Percentiles rank a stretch among this genome's conserved stretches.
Evolutionary conservation across 2,113 vertebrate species (phyloP).

Genomic region (Myotis davidii): DNA sequence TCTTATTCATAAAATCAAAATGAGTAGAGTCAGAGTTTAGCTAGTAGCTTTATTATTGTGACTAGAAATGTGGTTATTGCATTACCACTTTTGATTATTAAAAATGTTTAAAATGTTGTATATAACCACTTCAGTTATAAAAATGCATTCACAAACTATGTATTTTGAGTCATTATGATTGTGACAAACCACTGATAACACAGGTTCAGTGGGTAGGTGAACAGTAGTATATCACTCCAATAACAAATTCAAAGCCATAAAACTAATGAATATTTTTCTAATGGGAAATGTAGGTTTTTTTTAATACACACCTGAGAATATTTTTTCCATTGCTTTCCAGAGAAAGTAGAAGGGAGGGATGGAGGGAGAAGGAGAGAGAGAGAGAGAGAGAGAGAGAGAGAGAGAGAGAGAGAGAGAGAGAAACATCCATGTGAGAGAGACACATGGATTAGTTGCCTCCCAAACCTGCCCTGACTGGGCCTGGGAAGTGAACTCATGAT

Average conservation of each 20-base stretch:
- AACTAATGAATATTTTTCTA: background rate
- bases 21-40: slow-evolving; percentile 26
- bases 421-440: no score
- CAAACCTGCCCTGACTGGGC: no score
- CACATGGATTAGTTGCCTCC: no score
- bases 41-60: slow-evolving; percentile 43
- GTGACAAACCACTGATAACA: background rate
- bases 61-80: slow-evolving; percentile 5
- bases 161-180: background rate
- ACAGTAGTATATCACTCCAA: background rate
- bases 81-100: slow-evolving; percentile 5
- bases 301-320: background rate
- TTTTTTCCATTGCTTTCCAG: no score
- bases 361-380: no score
- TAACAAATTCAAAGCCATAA: background rate
- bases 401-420: no score
- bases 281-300: background rate
- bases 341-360: no score
- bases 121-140: slow-evolving; percentile 10
- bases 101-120: background rate
- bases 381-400: no score
- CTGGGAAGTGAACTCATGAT: no score
- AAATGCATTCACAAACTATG: background rate
- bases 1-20: slow-evolving; percentile 36
- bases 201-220: background rate